A percentile compares a stretch with the other conserved stretches of the same genome.
Evolutionary conservation across 1,140 invertebrate species (phyloP).

Genomic region (Metaphire vulgaris): DNA sequence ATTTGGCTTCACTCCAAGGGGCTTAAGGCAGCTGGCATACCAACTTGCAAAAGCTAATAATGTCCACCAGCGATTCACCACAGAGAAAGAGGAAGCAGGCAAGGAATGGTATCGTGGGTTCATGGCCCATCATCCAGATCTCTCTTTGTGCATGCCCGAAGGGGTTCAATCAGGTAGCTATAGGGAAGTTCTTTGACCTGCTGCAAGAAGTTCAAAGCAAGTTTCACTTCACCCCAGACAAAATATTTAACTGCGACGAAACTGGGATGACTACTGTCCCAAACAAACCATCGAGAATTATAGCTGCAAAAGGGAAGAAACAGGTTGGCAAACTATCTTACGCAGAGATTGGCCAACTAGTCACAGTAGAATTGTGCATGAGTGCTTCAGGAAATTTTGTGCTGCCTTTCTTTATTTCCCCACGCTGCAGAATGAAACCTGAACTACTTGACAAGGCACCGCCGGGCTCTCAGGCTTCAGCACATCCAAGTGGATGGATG

Average conservation of each 20-base stretch:
- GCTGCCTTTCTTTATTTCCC: constrained; percentile 42
- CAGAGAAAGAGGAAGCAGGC: background rate
- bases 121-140: background rate
- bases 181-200: constrained; percentile 5
- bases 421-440: constrained; percentile 34
- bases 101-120: constrained; percentile 18
- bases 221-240: background rate
- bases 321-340: constrained; percentile 51
- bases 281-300: constrained; percentile 46
- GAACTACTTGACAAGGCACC: constrained; percentile 46
- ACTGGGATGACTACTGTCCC: constrained; percentile 51
- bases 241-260: constrained; percentile 18
- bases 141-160: constrained; percentile 4
- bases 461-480: constrained; percentile 13
- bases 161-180: constrained; percentile 7
- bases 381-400: constrained; percentile 36
- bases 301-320: constrained; percentile 45
- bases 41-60: background rate
- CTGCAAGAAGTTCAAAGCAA: background rate
- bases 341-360: constrained; percentile 48
- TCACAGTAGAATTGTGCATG: constrained; percentile 33
- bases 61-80: background rate
- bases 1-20: background rate
- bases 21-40: background rate
- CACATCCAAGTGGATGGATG: constrained; percentile 29